These are phyloP conservation scores for Meliscaeva auricollis DNA, from an alignment of 2,888 invertebrate species.

Conservation along the genomic window DNA sequence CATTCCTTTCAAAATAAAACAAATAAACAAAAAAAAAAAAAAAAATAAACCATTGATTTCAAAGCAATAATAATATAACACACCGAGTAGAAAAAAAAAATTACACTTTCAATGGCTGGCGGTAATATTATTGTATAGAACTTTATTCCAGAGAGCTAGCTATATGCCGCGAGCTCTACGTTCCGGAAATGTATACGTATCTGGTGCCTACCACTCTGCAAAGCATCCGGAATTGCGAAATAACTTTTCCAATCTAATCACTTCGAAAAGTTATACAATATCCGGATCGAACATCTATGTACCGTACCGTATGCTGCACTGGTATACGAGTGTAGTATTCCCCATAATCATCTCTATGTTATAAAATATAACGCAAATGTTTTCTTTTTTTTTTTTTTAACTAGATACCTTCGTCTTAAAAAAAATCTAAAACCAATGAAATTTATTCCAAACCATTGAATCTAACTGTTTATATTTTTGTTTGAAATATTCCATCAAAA, in stretches of 20 bases:
- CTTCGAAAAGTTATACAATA: constrained; percentile 58
- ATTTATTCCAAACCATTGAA: constrained; percentile 24
- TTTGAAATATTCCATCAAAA: constrained; percentile 23
- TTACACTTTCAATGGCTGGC: constrained; percentile 11
- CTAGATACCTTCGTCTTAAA: too few species aligned
- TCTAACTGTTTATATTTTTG: constrained; percentile 8
- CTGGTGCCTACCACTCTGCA: not conserved
- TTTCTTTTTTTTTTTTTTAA: too few species aligned
- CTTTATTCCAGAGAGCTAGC: not conserved
- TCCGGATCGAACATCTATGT: constrained; percentile 43
- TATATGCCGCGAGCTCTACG: not conserved
- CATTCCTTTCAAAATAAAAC: not conserved
- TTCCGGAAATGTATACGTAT: constrained; percentile 27
- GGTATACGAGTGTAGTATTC: constrained; percentile 15
- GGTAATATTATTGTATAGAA: constrained; percentile 5
- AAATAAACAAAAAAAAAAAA: not conserved
- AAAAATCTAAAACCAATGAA: constrained; percentile 12
- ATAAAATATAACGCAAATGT: not conserved
- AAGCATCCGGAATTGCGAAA: constrained; percentile 49
- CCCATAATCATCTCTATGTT: not conserved
- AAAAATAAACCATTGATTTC: not conserved
- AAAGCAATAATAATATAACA: constrained; percentile 6
- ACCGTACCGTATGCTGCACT: not conserved
- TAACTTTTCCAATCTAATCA: constrained; percentile 70
- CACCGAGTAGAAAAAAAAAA: constrained; percentile 1